phyloP scores from a whole-genome alignment of 2,113 vertebrate species.

The Ameiurus melas region DNA sequence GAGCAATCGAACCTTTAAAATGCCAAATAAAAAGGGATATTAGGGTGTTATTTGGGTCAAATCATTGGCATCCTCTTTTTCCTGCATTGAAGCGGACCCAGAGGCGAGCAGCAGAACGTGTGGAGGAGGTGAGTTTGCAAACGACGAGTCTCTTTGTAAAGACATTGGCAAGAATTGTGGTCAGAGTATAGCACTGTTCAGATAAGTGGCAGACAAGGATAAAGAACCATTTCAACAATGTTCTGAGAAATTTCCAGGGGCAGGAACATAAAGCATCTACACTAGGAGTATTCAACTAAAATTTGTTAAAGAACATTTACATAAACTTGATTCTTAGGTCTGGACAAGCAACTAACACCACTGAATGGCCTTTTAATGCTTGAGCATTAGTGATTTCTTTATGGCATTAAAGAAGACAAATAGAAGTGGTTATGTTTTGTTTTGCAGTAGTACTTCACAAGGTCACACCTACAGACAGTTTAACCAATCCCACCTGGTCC shows the following conservation, averaged over 20 bases:
- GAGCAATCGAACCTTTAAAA: constrained; percentile 43
- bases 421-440: neutral
- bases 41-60: constrained; percentile 50
- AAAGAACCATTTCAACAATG: neutral
- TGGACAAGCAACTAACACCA: neutral
- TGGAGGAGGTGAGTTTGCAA: neutral
- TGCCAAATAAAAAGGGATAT: constrained; percentile 29
- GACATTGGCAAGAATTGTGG: neutral
- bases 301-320: neutral
- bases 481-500: neutral
- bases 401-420: neutral
- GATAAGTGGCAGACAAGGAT: neutral
- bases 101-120: neutral
- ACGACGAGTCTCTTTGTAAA: neutral
- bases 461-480: neutral
- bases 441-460: neutral
- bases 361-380: neutral
- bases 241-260: neutral
- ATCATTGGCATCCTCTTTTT: constrained; percentile 7
- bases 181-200: neutral
- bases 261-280: neutral
- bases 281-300: neutral
- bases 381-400: neutral
- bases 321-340: neutral
- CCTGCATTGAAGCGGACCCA: neutral